Conservation (phyloP, 1,140 invertebrate species). For the Amphibalanus amphitrite region DNA sequence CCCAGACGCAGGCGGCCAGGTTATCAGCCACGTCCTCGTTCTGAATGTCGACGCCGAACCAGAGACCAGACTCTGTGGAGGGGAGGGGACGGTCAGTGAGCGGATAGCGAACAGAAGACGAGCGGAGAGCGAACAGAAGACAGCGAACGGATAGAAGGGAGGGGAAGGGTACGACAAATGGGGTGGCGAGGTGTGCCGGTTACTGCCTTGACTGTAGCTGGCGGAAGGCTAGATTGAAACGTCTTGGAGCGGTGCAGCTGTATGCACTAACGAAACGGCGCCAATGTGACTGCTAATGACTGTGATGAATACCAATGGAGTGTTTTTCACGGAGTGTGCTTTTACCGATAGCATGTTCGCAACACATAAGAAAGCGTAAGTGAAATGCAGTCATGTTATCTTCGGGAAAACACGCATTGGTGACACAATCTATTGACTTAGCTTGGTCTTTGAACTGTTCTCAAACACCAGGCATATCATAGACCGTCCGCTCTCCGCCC, state of each 20-base stretch:
- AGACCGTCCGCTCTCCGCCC: not conserved
- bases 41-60: conserved; percentile 91
- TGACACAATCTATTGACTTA: not conserved
- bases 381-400: not conserved
- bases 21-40: conserved; percentile 91
- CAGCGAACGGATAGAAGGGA: too few relatives aligned
- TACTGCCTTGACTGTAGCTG: too few relatives aligned
- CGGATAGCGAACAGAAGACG: too few relatives aligned
- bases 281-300: too few relatives aligned
- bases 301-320: too few relatives aligned
- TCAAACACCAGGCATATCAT: not conserved
- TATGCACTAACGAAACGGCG: too few relatives aligned
- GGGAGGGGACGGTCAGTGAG: not conserved
- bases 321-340: too few relatives aligned
- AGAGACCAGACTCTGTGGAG: conserved; percentile 40
- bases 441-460: not conserved
- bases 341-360: not conserved
- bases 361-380: not conserved
- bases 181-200: too few relatives aligned
- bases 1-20: conserved; percentile 87
- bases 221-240: too few relatives aligned
- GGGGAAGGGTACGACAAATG: too few relatives aligned
- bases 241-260: too few relatives aligned
- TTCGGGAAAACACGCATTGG: not conserved
- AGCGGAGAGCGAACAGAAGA: too few relatives aligned